Conservation (phyloP, 2,888 invertebrate genomes). For the Willowsia nigromaculata region DNA sequence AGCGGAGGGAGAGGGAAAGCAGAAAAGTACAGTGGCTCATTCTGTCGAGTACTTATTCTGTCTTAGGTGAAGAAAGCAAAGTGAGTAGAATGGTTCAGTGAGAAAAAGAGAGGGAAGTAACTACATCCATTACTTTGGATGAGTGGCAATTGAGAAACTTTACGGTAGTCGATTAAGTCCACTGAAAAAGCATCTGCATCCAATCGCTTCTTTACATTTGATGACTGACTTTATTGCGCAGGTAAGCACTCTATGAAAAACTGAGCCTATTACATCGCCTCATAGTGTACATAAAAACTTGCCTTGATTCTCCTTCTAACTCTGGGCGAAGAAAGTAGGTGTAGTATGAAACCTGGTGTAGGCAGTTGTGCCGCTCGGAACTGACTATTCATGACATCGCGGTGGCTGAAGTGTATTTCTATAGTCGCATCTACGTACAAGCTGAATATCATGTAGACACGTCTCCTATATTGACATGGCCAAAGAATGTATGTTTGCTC, state of each 20-base stretch:
- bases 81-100: slow-evolving; percentile 37
- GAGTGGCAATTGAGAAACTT: slow-evolving; percentile 78
- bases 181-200: slow-evolving; percentile 76
- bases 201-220: slow-evolving; percentile 76
- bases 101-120: slow-evolving; percentile 31
- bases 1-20: slow-evolving; percentile 38
- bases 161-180: slow-evolving; percentile 77
- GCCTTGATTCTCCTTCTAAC: not conserved
- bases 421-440: too few species aligned
- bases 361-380: not conserved
- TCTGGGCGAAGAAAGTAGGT: not conserved
- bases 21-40: slow-evolving; percentile 41
- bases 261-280: slow-evolving; percentile 25
- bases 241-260: slow-evolving; percentile 66
- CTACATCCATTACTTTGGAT: slow-evolving; percentile 72
- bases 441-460: too few species aligned
- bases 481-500: not conserved
- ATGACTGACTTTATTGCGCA: slow-evolving; percentile 76
- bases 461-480: not conserved
- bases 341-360: not conserved
- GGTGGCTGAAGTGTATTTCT: not conserved
- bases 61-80: slow-evolving; percentile 39
- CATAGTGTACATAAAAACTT: slow-evolving; percentile 1
- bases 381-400: not conserved
- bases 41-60: slow-evolving; percentile 7